Percentiles rank a stretch among this genome's conserved stretches.
phyloP scores from a whole-genome alignment of 2,113 vertebrate species.

The Balaeniceps rex region DNA sequence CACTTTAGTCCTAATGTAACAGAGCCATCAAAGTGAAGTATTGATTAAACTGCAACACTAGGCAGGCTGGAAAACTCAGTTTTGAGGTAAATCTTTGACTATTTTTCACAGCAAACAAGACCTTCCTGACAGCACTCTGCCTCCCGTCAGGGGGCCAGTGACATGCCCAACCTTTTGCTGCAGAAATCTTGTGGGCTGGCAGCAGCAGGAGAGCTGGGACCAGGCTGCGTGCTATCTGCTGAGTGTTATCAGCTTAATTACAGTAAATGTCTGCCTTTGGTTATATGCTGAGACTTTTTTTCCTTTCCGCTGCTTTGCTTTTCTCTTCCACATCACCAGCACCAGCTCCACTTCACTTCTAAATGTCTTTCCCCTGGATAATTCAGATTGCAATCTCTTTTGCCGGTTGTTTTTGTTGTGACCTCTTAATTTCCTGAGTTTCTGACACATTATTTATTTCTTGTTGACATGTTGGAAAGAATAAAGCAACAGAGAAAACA shows the following conservation, averaged over 20 bases:
- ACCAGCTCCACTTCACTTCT: neutral
- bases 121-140: neutral
- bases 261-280: neutral
- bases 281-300: neutral
- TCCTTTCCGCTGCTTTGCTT: neutral
- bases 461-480: neutral
- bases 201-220: neutral
- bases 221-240: neutral
- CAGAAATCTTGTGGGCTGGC: neutral
- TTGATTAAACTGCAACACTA: neutral
- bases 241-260: neutral
- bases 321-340: neutral
- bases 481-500: neutral
- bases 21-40: conserved; percentile 11
- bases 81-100: neutral
- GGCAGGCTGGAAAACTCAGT: neutral
- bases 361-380: neutral
- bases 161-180: neutral
- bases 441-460: neutral
- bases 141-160: neutral
- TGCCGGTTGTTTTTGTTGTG: neutral
- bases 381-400: conserved; percentile 1
- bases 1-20: neutral
- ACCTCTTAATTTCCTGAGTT: neutral
- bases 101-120: conserved; percentile 16